These are phyloP conservation scores for Takifugu rubripes DNA, from an alignment of 2,797 vertebrate species.

Conservation along the genomic window DNA sequence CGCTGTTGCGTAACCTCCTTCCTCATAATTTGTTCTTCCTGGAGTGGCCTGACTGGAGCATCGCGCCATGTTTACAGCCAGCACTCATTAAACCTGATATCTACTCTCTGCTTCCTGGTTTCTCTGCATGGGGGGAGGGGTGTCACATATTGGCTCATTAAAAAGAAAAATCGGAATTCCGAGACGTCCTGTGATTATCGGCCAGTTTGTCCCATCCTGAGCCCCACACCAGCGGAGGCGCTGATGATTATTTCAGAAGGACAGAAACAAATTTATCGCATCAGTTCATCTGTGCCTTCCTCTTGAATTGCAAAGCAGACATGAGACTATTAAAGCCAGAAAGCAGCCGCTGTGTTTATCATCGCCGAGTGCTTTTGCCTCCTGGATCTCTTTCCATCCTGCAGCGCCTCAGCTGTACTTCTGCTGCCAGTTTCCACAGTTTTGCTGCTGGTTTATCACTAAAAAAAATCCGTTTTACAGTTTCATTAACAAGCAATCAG, in stretches of 20 bases:
- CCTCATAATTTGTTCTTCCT: no score
- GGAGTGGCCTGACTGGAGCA: no score
- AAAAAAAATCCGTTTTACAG: not conserved
- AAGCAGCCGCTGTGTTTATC: slow-evolving; percentile 62
- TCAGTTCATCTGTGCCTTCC: slow-evolving; percentile 40
- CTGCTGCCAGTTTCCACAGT: slow-evolving; percentile 72
- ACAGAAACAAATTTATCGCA: slow-evolving; percentile 41
- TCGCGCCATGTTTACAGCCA: no score
- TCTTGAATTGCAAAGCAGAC: slow-evolving; percentile 32
- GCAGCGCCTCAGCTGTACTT: slow-evolving; percentile 55
- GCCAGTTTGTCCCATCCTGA: slow-evolving; percentile 47
- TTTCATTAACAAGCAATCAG: not conserved
- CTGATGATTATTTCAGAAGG: slow-evolving; percentile 44
- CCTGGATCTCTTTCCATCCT: slow-evolving; percentile 73
- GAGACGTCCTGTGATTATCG: slow-evolving; percentile 43
- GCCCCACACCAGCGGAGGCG: slow-evolving; percentile 21
- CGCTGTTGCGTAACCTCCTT: no score
- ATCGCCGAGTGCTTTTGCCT: slow-evolving; percentile 49
- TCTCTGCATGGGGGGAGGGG: slow-evolving; percentile 50
- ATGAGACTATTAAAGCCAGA: slow-evolving; percentile 33
- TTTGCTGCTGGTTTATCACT: slow-evolving; percentile 25
- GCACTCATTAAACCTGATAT: slow-evolving; percentile 33
- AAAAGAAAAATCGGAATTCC: slow-evolving; percentile 56
- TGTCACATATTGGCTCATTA: slow-evolving; percentile 36
- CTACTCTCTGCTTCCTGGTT: slow-evolving; percentile 41